Conservation (phyloP, 2,797 vertebrate genomes). For the Sebastes nivosus region DNA sequence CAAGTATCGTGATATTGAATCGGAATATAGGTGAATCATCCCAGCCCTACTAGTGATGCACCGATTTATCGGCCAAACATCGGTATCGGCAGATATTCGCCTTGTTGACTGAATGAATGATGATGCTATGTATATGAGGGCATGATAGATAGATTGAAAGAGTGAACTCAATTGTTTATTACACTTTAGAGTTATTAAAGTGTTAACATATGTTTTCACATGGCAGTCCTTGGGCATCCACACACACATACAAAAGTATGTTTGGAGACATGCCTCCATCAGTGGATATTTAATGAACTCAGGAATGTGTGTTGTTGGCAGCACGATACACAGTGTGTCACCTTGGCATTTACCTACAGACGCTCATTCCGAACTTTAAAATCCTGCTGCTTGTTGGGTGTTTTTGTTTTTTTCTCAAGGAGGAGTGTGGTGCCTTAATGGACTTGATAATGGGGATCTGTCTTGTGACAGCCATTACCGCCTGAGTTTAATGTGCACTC, state of each 20-base stretch:
- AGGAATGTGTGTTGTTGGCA: constrained; percentile 24
- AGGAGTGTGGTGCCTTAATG: constrained; percentile 70
- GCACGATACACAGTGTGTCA: constrained; percentile 30
- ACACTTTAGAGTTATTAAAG: neutral
- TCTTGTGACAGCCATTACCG: constrained; percentile 80
- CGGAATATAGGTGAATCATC: no score
- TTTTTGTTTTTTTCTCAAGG: constrained; percentile 10
- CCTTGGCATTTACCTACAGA: constrained; percentile 64
- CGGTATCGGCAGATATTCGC: no score
- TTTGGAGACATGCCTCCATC: constrained; percentile 1
- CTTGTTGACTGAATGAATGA: neutral
- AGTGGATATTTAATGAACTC: constrained; percentile 31
- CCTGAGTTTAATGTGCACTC: constrained; percentile 78
- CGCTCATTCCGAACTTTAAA: constrained; percentile 54
- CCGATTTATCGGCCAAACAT: no score
- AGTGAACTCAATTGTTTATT: neutral
- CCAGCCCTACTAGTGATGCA: no score
- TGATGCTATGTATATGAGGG: neutral
- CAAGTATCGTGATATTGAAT: accelerated
- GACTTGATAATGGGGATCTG: constrained; percentile 79
- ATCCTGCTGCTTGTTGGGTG: constrained; percentile 19
- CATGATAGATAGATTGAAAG: neutral
- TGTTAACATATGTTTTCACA: neutral
- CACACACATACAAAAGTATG: neutral
- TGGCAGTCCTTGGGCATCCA: neutral